Conservation (phyloP, 2,797 vertebrate species). For the Corythornis leucogaster region DNA sequence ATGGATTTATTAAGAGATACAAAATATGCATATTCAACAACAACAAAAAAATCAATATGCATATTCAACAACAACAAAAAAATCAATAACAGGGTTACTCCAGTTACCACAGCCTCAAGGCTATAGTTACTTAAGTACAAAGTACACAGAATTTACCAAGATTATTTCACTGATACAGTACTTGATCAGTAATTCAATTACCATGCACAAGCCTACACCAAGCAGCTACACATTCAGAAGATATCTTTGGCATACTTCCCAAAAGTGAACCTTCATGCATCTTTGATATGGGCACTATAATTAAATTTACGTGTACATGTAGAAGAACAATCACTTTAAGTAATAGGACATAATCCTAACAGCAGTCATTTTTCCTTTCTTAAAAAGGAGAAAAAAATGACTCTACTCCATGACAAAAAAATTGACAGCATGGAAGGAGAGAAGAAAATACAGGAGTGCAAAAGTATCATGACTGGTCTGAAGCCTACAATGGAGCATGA, state of each 20-base stretch:
- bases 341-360: slow-evolving; percentile 28
- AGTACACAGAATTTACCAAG: slow-evolving; percentile 38
- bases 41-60: slow-evolving; percentile 49
- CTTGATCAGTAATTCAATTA: slow-evolving; percentile 70
- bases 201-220: slow-evolving; percentile 26
- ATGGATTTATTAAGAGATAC: slow-evolving; percentile 49
- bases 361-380: neutral
- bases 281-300: slow-evolving; percentile 36
- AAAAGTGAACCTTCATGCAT: slow-evolving; percentile 36
- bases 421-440: neutral
- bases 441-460: neutral
- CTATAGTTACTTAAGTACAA: slow-evolving; percentile 48
- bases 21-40: slow-evolving; percentile 50
- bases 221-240: slow-evolving; percentile 26
- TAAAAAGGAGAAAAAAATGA: neutral
- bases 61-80: slow-evolving; percentile 52
- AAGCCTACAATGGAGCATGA: neutral
- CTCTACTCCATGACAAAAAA: neutral
- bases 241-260: slow-evolving; percentile 32
- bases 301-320: neutral
- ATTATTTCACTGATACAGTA: slow-evolving; percentile 59
- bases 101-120: slow-evolving; percentile 41
- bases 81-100: slow-evolving; percentile 38
- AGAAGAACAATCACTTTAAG: slow-evolving; percentile 48
- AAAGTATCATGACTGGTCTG: neutral